Conservation (phyloP, 2,797 vertebrate species). For the Darevskia nairensis region DNA sequence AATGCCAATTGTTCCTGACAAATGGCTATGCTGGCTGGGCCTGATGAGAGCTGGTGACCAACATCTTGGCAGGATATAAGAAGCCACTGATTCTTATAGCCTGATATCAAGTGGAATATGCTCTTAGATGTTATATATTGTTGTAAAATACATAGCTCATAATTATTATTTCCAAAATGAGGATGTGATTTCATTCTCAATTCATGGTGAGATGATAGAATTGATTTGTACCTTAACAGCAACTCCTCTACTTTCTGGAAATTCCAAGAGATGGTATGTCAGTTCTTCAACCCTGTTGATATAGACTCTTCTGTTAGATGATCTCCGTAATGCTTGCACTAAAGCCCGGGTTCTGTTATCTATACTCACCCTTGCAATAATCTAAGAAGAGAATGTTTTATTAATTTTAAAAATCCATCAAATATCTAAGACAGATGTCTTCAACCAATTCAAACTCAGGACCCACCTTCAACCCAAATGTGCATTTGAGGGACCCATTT, state of each 20-base stretch:
- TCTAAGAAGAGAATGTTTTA: constrained; percentile 77
- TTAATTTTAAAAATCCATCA: constrained; percentile 17
- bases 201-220: neutral
- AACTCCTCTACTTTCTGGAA: constrained; percentile 92
- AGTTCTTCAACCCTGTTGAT: constrained; percentile 95
- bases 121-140: neutral
- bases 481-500: too few relatives aligned
- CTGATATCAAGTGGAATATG: neutral
- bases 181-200: neutral
- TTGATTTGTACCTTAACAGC: constrained; percentile 88
- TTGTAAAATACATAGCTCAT: neutral
- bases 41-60: too few relatives aligned
- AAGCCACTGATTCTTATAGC: neutral
- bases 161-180: neutral
- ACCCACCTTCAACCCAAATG: too few relatives aligned
- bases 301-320: constrained; percentile 88
- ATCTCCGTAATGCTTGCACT: constrained; percentile 90
- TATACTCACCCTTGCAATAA: constrained; percentile 95
- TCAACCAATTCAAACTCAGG: too few relatives aligned
- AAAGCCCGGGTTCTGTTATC: constrained; percentile 95
- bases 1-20: too few relatives aligned
- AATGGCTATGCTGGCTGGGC: neutral
- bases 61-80: neutral
- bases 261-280: constrained; percentile 94
- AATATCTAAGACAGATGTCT: neutral